Conservation (phyloP, 2,113 vertebrate genomes). For the Callospermophilus lateralis region DNA sequence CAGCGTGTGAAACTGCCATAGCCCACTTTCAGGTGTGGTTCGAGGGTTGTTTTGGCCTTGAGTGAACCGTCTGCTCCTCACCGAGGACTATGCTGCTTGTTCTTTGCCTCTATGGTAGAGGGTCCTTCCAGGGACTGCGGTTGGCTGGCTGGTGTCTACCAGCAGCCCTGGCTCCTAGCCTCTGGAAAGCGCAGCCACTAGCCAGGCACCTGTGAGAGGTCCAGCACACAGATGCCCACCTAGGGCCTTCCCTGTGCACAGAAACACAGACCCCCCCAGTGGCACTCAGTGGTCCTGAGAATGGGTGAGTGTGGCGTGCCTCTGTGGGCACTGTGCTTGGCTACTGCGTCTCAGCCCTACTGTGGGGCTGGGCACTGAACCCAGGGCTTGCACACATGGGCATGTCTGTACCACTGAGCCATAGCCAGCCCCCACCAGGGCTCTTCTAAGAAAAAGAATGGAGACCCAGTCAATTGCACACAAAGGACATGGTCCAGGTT, state of each 20-base stretch:
- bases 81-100: fast-evolving
- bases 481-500: not conserved
- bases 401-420: too few species aligned
- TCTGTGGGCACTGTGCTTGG: too few species aligned
- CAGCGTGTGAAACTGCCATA: not conserved
- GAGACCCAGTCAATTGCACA: not conserved
- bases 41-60: not conserved
- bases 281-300: too few species aligned
- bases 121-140: too few species aligned
- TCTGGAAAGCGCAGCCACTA: fast-evolving
- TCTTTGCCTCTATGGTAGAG: not conserved
- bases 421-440: too few species aligned
- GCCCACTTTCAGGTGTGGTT: not conserved
- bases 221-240: too few species aligned
- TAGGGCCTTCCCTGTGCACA: not conserved
- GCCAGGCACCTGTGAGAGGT: too few species aligned
- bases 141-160: too few species aligned
- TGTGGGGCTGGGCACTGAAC: too few species aligned
- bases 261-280: not conserved
- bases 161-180: not conserved
- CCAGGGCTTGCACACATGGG: too few species aligned
- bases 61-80: not conserved
- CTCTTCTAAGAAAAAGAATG: not conserved
- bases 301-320: too few species aligned
- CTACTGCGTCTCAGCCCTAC: too few species aligned